Evolutionary conservation across 2,888 invertebrate species (phyloP).

Genomic region (Alloscopus bannaensis): DNA sequence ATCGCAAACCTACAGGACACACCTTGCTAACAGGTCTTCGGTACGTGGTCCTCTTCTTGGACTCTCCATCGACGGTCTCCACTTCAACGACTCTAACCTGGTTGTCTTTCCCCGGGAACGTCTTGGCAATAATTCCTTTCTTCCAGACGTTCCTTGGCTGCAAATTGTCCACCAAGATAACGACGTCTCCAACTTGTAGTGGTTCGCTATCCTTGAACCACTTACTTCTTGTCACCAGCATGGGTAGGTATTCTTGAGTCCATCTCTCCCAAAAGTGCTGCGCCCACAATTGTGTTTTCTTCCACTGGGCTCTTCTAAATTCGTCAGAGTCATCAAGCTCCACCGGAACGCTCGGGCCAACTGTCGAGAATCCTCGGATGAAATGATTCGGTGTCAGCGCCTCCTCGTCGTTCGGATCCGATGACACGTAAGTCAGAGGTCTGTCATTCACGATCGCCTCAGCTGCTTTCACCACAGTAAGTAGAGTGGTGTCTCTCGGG

Average conservation of each 20-base stretch:
- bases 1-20: not conserved
- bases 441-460: slow-evolving; percentile 32
- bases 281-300: slow-evolving; percentile 2
- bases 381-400: slow-evolving; percentile 34
- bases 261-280: slow-evolving; percentile 30
- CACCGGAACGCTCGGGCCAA: slow-evolving; percentile 17
- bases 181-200: slow-evolving; percentile 25
- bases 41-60: not conserved
- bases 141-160: slow-evolving; percentile 28
- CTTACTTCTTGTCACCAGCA: not conserved
- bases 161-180: slow-evolving; percentile 27
- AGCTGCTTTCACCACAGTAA: slow-evolving; percentile 21
- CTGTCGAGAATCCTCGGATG: not conserved
- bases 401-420: slow-evolving; percentile 6
- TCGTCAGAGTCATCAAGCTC: not conserved
- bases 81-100: slow-evolving; percentile 39
- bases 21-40: not conserved
- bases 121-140: not conserved
- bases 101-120: slow-evolving; percentile 13
- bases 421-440: slow-evolving; percentile 25
- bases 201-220: slow-evolving; percentile 15
- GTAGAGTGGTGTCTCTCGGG: slow-evolving; percentile 20
- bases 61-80: not conserved
- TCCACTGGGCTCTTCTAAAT: slow-evolving; percentile 6
- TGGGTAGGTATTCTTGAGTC: slow-evolving; percentile 20